These are phyloP conservation scores for Coracopsis vasa DNA, from an alignment of 2,113 vertebrate genomes.

Conservation along the genomic window DNA sequence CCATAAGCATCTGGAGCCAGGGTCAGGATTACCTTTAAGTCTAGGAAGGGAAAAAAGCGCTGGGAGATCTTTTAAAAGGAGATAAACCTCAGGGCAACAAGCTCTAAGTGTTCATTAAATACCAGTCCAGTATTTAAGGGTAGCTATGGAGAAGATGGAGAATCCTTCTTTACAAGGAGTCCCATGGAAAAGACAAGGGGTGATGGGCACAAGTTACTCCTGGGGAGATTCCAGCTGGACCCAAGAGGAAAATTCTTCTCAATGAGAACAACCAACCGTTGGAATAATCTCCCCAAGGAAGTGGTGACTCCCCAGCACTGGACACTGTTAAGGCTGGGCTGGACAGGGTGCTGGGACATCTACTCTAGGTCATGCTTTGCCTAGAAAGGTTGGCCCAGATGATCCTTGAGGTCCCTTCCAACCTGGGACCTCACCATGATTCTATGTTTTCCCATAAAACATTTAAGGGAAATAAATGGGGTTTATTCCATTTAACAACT, in stretches of 20 bases:
- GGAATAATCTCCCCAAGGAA: not conserved
- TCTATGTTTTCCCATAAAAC: not conserved
- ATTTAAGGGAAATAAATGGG: not conserved
- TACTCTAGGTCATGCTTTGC: not conserved
- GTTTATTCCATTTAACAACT: not conserved
- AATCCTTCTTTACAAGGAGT: not conserved
- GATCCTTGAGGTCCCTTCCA: not conserved
- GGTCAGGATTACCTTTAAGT: conserved; percentile 10
- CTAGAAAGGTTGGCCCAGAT: not conserved
- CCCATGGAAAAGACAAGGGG: not conserved
- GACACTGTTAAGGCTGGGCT: not conserved
- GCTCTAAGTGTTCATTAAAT: not conserved
- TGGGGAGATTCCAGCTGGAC: not conserved
- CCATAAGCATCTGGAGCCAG: not conserved
- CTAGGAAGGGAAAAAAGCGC: not conserved
- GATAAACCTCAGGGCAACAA: not conserved
- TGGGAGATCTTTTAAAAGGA: not conserved
- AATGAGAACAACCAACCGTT: not conserved
- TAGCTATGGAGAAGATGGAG: not conserved
- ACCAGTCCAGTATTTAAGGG: not conserved
- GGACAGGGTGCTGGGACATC: not conserved
- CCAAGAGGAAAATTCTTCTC: not conserved
- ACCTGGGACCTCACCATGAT: not conserved
- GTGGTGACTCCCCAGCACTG: not conserved
- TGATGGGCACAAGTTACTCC: not conserved